Evolutionary conservation across 2,888 invertebrate genomes (phyloP).

Genomic region (Eutolmus rufibarbis): DNA sequence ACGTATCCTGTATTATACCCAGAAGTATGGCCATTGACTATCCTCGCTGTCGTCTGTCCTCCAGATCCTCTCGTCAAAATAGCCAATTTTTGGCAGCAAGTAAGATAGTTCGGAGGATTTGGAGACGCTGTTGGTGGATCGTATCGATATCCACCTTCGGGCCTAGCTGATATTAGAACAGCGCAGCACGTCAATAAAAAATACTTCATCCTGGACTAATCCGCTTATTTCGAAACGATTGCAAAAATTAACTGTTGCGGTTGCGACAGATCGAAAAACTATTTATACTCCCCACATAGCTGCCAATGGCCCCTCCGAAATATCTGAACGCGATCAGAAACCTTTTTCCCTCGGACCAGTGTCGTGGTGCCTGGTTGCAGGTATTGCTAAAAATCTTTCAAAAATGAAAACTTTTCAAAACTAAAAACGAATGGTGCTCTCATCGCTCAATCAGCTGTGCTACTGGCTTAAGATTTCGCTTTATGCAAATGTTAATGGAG

Average conservation of each 20-base stretch:
- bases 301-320: neutral
- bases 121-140: conserved; percentile 55
- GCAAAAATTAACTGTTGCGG: conserved; percentile 27
- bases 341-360: neutral
- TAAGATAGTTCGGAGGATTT: conserved; percentile 5
- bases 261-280: conserved; percentile 34
- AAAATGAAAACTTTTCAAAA: neutral
- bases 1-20: conserved; percentile 53
- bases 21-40: conserved; percentile 54
- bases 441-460: neutral
- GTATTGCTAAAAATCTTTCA: neutral
- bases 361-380: neutral
- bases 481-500: conserved; percentile 26
- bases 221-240: neutral
- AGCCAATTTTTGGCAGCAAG: conserved; percentile 51
- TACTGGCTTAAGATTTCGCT: conserved; percentile 16
- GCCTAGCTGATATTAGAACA: conserved; percentile 68
- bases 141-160: conserved; percentile 71
- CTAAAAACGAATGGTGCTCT: conserved; percentile 1
- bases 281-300: conserved; percentile 37
- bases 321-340: neutral
- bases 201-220: conserved; percentile 37
- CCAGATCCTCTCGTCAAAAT: conserved; percentile 5
- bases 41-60: conserved; percentile 52
- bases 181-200: conserved; percentile 52